Percentiles rank a stretch among this genome's conserved stretches.
Evolutionary conservation across 2,113 vertebrate species (phyloP).

Genomic region (Stictonetta naevosa): DNA sequence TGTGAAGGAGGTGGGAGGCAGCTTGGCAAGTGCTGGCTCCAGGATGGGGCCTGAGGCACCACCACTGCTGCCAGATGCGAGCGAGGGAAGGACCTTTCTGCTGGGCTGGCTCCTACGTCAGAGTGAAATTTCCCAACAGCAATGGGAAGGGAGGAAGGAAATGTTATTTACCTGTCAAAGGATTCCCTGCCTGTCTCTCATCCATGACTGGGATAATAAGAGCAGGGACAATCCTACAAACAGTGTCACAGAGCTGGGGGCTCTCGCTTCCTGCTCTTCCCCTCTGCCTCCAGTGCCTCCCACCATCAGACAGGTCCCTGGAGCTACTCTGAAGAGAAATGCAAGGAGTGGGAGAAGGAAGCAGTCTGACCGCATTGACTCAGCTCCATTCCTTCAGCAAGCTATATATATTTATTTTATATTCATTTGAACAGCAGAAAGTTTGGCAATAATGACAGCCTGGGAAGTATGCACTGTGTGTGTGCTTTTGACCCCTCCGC

Average conservation of each 20-base stretch:
- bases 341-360: neutral
- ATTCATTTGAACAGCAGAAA: slow-evolving; percentile 15
- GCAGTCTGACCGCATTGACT: neutral
- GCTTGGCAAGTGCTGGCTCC: neutral
- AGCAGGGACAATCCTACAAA: neutral
- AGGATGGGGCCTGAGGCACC: neutral
- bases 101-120: neutral
- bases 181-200: neutral
- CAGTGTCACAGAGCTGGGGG: neutral
- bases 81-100: neutral
- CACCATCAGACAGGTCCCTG: neutral
- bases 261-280: neutral
- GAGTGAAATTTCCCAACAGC: neutral
- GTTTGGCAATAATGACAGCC: slow-evolving; percentile 27
- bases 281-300: neutral
- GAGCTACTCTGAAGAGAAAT: neutral
- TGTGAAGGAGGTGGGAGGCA: neutral
- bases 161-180: neutral
- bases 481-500: neutral
- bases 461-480: neutral
- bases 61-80: neutral
- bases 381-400: slow-evolving; percentile 43
- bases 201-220: neutral
- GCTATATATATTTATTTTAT: slow-evolving; percentile 54
- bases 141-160: neutral